These are phyloP conservation scores for Aplysia californica DNA, from an alignment of 1,140 invertebrate genomes.

Conservation along the genomic window DNA sequence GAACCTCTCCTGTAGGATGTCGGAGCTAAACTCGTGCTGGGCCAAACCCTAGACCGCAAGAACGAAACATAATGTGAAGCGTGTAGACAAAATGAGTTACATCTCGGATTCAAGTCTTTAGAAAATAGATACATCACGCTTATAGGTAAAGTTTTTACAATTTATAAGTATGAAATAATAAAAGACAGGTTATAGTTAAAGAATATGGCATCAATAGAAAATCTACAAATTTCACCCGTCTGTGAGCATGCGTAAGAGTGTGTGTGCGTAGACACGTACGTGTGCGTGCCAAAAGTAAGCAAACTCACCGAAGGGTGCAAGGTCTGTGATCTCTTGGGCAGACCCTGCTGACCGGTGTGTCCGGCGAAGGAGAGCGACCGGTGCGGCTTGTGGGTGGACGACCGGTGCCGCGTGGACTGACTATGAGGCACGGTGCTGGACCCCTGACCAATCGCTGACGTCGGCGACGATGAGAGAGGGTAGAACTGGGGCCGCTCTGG, in stretches of 20 bases:
- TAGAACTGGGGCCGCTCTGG: conserved; percentile 3
- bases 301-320: conserved; percentile 9
- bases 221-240: no score
- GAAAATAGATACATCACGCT: no score
- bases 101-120: no score
- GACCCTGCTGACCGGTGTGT: conserved; percentile 19
- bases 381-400: conserved; percentile 17
- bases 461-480: background rate
- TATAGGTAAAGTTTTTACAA: no score
- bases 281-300: background rate
- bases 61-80: no score
- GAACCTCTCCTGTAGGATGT: conserved; percentile 68
- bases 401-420: background rate
- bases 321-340: conserved; percentile 1
- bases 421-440: background rate
- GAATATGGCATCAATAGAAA: no score
- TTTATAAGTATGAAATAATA: no score
- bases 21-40: conserved; percentile 60
- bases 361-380: conserved; percentile 31
- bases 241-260: no score
- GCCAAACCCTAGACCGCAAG: conserved; percentile 52
- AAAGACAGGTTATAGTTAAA: no score
- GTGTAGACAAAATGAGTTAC: no score
- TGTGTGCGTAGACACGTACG: no score
- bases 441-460: background rate